A percentile compares a stretch with the other conserved stretches of the same genome.
These are phyloP conservation scores for Etia nguti DNA, from an alignment of 2,113 vertebrate species.

Conservation along the genomic window DNA sequence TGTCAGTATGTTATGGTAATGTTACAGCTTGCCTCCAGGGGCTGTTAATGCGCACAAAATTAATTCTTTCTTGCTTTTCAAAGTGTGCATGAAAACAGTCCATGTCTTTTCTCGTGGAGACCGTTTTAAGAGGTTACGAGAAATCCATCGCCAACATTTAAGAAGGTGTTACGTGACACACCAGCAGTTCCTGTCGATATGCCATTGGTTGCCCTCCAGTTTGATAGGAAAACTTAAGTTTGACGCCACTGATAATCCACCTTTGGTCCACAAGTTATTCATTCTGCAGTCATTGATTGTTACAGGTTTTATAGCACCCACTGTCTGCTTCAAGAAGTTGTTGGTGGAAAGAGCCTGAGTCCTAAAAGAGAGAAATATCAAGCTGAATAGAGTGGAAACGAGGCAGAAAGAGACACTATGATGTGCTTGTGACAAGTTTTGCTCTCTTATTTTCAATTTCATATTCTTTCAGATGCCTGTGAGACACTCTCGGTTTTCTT, in stretches of 20 bases:
- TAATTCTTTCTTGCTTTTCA: neutral
- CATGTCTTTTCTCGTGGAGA: neutral
- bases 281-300: slow-evolving; percentile 4
- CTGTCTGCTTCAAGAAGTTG: slow-evolving; percentile 9
- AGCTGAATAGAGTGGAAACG: neutral
- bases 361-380: slow-evolving; percentile 12
- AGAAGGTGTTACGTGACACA: neutral
- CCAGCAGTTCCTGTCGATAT: neutral
- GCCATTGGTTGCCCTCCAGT: neutral
- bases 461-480: neutral
- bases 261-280: slow-evolving; percentile 1
- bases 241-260: neutral
- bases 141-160: neutral
- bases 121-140: neutral
- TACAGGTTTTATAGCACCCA: slow-evolving; percentile 1
- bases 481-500: neutral
- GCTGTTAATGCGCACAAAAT: neutral
- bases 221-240: neutral
- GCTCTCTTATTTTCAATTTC: neutral
- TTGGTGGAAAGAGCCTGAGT: slow-evolving; percentile 8
- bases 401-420: neutral
- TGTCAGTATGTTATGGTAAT: neutral
- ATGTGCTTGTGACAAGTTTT: slow-evolving; percentile 23
- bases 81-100: neutral
- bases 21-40: neutral